Evolutionary conservation across 35 echinoderm and acorn worm species (phyloP), one percentile per base, ranked within the genome.

Genomic region (Ophiothrix spiculata): DNA sequence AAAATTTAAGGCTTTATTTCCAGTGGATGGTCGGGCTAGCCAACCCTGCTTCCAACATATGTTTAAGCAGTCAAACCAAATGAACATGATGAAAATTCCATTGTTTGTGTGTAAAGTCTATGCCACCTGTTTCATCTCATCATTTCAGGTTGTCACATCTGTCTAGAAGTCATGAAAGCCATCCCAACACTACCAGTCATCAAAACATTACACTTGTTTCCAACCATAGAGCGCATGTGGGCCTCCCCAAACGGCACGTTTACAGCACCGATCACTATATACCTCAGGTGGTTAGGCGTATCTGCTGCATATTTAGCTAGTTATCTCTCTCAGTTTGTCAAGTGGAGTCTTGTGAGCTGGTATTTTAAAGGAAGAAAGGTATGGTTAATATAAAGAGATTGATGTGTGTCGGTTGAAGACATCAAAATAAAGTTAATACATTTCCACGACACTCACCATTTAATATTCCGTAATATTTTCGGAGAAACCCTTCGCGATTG

Each of bases 161-260:
- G 89, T 40, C 46, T 93, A 45, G 82, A 89, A 35, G 46, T 93
- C 76, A 86, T 93, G 37, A 78, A 88, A 39, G 36, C 82, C 32
- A 79, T 89, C 19, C 92, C 92, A 4, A 17, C 74, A 28, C 56
- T 89, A 21, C 87, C 87, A 35, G 76, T 93, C 64, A 19, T 89
- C 23, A 93, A 89, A 56, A 76, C 86, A 37, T 56, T 89, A 25
- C 82, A 90, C 3, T 78, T 93, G 13, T 93, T 89, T 83, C 92
- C 92, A 16, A 93, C 92, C 8, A 81, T 93, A 19, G 92, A 93
- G 45, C 54, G 82, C 21, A 89, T 93, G 82, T 87, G 87, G 82
- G 81, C n/a, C 19, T 85, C 87, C 11, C 92, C 92, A 0, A 90
- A 90, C 56, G 87, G 87, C 13, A 64, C 56, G 10, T 35, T 77